Base-by-base conservation (phyloP, 2,888 invertebrate species). In the Gandaritis pyraliata region DNA sequence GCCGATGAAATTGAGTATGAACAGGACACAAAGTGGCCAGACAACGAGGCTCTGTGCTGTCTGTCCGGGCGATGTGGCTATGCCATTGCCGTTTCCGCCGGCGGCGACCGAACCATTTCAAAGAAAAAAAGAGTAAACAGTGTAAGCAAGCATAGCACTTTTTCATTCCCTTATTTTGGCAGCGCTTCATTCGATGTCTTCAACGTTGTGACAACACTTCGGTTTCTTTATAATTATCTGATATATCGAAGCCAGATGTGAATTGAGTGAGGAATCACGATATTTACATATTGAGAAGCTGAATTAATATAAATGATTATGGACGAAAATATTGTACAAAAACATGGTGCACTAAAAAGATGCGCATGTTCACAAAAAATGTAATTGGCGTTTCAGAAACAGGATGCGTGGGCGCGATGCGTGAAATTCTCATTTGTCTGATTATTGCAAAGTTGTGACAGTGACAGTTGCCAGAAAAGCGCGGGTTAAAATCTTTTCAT, bases 31-130 rank as follows among this genome's bases (percentile, higher is more conserved):
- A 50, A 55, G 61, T 69, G 58, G 45, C 46, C 54, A 70, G 74
- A 86, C 86, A 85, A 80, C 70, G 77, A 76, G 71, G 72, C 72
- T 72, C 74, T 85, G 82, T 86, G 75, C 75, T 8, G 69, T 72
- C 74, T 63, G 77, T 43, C 48, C 53, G 29, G 48, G 48, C 48
- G 45, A 62, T 85, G 87, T 82, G 85, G 78, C 81, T 74, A 79
- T 75, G 80, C 77, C 82, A 78, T 83, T 84, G 78, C 71, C 66
- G 79, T 86, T 86, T 90, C 90, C 91, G 90, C 86, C 90, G 90
- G 90, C 90, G 90, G 85, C 90, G 88, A 80, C 86, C 83, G 77
- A 76, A 78, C 78, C 83, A 85, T 82, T 84, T 55, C 58, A 58
- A 58, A 47, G 51, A 52, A 50, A 49, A 49, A 33, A 7, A 33